phyloP scores from a whole-genome alignment of 2,888 invertebrate genomes.

The Imbricaverruca yamaguchii region DNA sequence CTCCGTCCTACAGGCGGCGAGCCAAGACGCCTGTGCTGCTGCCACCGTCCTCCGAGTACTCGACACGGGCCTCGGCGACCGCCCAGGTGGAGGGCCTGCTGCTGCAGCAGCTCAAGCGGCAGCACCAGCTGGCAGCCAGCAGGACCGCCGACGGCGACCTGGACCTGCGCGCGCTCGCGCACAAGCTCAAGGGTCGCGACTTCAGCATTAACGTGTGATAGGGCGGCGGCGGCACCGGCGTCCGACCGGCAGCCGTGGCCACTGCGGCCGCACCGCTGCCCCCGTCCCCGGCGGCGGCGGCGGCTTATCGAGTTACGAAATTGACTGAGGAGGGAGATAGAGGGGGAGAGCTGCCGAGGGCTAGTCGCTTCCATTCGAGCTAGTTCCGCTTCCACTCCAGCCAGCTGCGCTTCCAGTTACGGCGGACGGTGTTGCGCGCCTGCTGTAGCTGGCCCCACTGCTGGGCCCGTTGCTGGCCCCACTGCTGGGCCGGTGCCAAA shows the following conservation, averaged over 20 bases:
- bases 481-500: no score
- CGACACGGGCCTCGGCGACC: background rate
- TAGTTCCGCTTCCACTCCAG: no score
- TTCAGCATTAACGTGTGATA: conserved; percentile 11
- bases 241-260: background rate
- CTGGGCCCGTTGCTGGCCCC: no score
- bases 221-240: background rate
- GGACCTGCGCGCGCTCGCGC: conserved; percentile 7
- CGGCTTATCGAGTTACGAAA: no score
- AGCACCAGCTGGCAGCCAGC: background rate
- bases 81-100: background rate
- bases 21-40: background rate
- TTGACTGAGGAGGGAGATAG: no score
- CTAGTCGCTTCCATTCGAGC: no score
- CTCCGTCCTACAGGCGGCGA: background rate
- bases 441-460: no score
- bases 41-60: background rate
- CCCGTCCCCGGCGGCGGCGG: background rate
- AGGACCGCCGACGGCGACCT: background rate
- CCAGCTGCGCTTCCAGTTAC: no score
- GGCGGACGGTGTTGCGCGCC: no score
- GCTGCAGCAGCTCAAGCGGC: background rate
- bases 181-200: conserved; percentile 1
- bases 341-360: no score
- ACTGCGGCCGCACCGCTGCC: background rate